A percentile compares a stretch with the other conserved stretches of the same genome.
Conservation (phyloP, 1,140 invertebrate species). For the Acyrthosiphon pisum region DNA sequence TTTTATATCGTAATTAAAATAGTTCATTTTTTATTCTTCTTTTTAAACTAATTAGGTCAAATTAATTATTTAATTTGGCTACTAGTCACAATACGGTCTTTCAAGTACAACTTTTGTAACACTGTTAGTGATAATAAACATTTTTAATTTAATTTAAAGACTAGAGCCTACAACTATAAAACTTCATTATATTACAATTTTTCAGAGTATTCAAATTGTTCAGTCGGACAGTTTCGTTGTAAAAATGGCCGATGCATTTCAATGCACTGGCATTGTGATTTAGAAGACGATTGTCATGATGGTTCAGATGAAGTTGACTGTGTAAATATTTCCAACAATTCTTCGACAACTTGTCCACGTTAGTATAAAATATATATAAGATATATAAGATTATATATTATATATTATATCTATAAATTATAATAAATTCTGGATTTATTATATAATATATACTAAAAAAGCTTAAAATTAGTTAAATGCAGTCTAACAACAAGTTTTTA, state of each 20-base stretch:
- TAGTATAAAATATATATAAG: constrained; percentile 1
- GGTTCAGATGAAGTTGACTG: constrained; percentile 61
- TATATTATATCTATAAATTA: neutral
- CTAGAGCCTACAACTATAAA: neutral
- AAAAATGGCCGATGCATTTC: constrained; percentile 59
- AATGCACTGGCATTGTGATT: constrained; percentile 57
- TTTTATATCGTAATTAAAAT: neutral
- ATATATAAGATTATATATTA: too few relatives aligned
- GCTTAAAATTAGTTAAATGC: neutral
- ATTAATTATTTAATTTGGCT: too few relatives aligned
- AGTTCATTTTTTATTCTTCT: neutral
- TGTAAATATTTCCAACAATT: constrained; percentile 62
- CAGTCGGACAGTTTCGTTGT: constrained; percentile 61
- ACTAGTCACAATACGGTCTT: neutral
- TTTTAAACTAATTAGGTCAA: neutral
- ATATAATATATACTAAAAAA: neutral
- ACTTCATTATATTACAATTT: constrained; percentile 62
- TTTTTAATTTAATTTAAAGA: neutral
- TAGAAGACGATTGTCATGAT: constrained; percentile 62
- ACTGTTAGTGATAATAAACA: neutral
- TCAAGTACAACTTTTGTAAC: neutral
- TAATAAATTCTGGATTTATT: neutral
- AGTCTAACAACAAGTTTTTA: too few relatives aligned
- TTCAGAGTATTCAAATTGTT: constrained; percentile 60
- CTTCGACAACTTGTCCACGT: constrained; percentile 62